A percentile compares a stretch with the other conserved stretches of the same genome.
Evolutionary conservation across 1,140 invertebrate genomes (phyloP).

Genomic region (Drosophila pallidifrons): DNA sequence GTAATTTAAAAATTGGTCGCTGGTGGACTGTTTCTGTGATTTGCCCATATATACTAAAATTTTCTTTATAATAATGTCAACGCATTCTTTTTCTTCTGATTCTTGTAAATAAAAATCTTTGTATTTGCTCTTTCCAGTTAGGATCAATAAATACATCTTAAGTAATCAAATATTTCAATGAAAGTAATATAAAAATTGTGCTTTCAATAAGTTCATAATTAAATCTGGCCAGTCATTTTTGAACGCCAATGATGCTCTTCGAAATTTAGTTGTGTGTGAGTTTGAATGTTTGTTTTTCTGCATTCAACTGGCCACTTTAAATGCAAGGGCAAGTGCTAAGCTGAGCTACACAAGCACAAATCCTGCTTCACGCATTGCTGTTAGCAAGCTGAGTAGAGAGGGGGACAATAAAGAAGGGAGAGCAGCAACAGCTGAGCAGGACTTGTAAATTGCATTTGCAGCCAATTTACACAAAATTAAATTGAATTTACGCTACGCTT

Average conservation of each 20-base stretch:
- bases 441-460: slow-evolving; percentile 80
- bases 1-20: no score
- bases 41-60: no score
- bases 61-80: no score
- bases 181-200: no score
- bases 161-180: no score
- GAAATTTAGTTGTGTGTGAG: background rate
- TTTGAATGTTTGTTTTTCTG: background rate
- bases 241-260: background rate
- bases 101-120: no score
- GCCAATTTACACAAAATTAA: slow-evolving; percentile 80
- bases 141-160: no score
- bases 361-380: slow-evolving; percentile 54
- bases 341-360: slow-evolving; percentile 23
- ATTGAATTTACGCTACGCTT: slow-evolving; percentile 81
- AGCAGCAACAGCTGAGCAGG: slow-evolving; percentile 52
- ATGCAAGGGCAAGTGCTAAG: slow-evolving; percentile 36
- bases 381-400: background rate
- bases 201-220: background rate
- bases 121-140: no score
- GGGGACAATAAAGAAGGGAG: background rate
- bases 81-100: no score
- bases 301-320: slow-evolving; percentile 31
- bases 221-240: background rate
- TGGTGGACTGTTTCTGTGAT: no score